Percentiles rank a stretch among this genome's conserved stretches.
Conservation (phyloP, 2,797 vertebrate species). For the Euphonia xanthogaster region DNA sequence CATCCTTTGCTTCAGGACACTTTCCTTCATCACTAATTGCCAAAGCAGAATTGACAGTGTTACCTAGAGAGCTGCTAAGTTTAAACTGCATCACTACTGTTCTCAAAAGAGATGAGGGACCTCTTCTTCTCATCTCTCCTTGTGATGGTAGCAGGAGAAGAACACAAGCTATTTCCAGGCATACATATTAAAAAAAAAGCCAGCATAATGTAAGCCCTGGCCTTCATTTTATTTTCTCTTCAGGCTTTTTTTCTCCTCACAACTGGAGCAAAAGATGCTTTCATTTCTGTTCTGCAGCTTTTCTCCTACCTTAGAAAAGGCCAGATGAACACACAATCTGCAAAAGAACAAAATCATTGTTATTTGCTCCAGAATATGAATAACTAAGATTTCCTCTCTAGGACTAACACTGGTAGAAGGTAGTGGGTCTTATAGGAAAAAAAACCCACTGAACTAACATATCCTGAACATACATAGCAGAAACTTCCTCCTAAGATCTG, state of each 20-base stretch:
- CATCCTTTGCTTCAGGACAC: conserved; percentile 8
- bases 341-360: neutral
- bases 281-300: neutral
- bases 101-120: neutral
- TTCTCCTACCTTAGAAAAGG: neutral
- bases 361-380: neutral
- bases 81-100: neutral
- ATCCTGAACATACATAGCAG: neutral
- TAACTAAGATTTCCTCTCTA: neutral
- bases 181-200: accelerated
- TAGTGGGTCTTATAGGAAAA: neutral
- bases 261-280: neutral
- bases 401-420: neutral
- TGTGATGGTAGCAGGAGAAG: neutral
- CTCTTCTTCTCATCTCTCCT: neutral
- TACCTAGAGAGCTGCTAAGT: conserved; percentile 13
- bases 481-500: neutral
- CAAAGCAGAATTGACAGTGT: neutral
- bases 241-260: neutral
- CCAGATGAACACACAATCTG: neutral
- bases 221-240: neutral
- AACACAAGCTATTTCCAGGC: neutral
- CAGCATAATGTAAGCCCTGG: neutral
- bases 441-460: neutral
- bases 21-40: conserved; percentile 36